A percentile compares a stretch with the other conserved stretches of the same genome.
Conservation (phyloP, 2,113 vertebrate species). For the Menura novaehollandiae region DNA sequence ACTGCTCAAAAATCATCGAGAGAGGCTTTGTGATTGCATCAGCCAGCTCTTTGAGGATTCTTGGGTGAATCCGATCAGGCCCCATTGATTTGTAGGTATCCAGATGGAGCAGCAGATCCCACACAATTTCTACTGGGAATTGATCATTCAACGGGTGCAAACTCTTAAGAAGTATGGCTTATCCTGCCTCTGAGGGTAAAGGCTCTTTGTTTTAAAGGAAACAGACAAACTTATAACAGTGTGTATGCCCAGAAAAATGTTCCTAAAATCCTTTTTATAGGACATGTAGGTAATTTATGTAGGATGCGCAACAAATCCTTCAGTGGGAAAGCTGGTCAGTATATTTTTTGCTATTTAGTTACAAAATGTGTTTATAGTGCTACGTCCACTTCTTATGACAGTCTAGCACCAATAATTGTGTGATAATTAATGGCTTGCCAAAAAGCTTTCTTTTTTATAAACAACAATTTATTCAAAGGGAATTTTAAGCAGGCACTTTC, state of each 20-base stretch:
- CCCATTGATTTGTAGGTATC: not conserved
- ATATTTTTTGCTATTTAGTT: not conserved
- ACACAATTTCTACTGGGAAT: not conserved
- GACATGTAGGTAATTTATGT: not conserved
- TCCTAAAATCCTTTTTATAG: not conserved
- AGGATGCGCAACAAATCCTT: not conserved
- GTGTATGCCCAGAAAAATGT: not conserved
- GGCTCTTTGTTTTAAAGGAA: not conserved
- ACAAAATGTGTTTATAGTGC: conserved; percentile 9
- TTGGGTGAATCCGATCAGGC: not conserved
- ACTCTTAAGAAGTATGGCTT: not conserved
- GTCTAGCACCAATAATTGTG: conserved; percentile 51
- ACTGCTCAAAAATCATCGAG: fast-evolving
- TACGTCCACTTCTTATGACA: not conserved
- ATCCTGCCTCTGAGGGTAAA: not conserved
- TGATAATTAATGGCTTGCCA: conserved; percentile 61
- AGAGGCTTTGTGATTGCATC: not conserved
- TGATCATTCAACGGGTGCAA: not conserved
- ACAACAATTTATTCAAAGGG: conserved; percentile 31
- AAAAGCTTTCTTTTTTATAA: conserved; percentile 26
- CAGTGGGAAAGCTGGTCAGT: not conserved
- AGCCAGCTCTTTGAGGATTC: not conserved
- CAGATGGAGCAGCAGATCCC: not conserved
- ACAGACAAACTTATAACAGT: not conserved
- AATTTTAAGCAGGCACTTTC: conserved; percentile 67